Evolutionary conservation across 2,888 invertebrate genomes (phyloP), one percentile per base, ranked within the genome.

Genomic region (Drosophila buzzatii): DNA sequence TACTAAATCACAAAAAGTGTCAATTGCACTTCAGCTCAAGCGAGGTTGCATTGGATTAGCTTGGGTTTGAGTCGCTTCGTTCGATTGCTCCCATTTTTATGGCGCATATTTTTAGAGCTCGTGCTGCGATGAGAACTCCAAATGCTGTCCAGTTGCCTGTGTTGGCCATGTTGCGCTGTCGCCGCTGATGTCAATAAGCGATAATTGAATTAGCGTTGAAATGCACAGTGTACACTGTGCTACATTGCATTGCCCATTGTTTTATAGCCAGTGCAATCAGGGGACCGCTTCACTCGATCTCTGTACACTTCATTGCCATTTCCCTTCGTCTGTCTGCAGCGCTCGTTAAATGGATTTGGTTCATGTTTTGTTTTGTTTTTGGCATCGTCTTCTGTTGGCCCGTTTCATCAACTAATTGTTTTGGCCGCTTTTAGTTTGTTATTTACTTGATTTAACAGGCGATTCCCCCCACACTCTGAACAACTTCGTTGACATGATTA

Each of bases 161-260:
- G n/a, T n/a, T n/a, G 52, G 14, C 51, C 33, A 31, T 55, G 55
- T 45, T 57, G 47, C 45, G 27, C 45, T 18, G 57, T 47, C 60
- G 44, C 57, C 42, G 51, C 45, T 44, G 90, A 80, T 89, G 88
- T 89, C 90, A 90, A 89, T 90, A 90, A 89, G 83, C 84, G 89
- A 88, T 90, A 91, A 90, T 90, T 90, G 89, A 89, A 90, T 90
- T 91, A 91, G 79, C 79, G 79, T 72, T 82, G 78, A 84, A 80
- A 81, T 81, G 76, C 73, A 74, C 85, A 85, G 74, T 75, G 72
- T 81, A 75, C 82, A 79, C 82, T 84, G 82, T 75, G 70, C 85
- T 71, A 81, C 78, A 78, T 83, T 73, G 76, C 81, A 78, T 59
- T 76, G 76, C 52, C 51, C 63, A 73, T 78, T 78, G 79, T 81